Evolutionary conservation across 1,140 invertebrate genomes (phyloP).

Genomic region (Paramacrobiotus metropolitanus): DNA sequence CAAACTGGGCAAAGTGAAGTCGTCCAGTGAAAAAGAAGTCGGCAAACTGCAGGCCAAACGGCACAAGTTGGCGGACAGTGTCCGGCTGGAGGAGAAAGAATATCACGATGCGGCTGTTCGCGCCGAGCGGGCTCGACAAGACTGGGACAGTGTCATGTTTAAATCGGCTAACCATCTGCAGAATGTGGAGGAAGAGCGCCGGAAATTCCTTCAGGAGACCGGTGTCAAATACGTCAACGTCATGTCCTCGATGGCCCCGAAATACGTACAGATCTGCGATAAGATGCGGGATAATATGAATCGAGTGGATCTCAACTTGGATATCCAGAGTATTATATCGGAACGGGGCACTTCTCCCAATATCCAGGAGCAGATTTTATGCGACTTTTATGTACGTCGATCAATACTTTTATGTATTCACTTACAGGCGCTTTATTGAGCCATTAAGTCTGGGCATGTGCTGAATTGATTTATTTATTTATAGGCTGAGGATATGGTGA

Average conservation of each 20-base stretch:
- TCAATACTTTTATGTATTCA: background rate
- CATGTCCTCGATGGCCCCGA: background rate
- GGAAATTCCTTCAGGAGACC: slow-evolving; percentile 51
- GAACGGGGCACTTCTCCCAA: slow-evolving; percentile 32
- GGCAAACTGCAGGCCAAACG: slow-evolving; percentile 55
- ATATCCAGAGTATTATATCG: slow-evolving; percentile 39
- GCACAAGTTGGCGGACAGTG: slow-evolving; percentile 62
- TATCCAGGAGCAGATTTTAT: slow-evolving; percentile 51
- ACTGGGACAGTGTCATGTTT: slow-evolving; percentile 67
- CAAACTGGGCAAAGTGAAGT: slow-evolving; percentile 20
- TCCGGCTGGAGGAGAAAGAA: slow-evolving; percentile 69
- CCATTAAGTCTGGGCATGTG: background rate
- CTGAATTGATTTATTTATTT: background rate
- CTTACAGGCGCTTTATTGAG: background rate
- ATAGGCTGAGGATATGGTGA: slow-evolving; percentile 61
- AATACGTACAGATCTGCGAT: slow-evolving; percentile 35
- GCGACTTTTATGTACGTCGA: slow-evolving; percentile 51
- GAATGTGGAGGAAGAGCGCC: slow-evolving; percentile 61
- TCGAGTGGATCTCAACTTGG: slow-evolving; percentile 41
- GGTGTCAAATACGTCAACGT: slow-evolving; percentile 37
- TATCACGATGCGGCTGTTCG: slow-evolving; percentile 72
- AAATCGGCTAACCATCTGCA: slow-evolving; percentile 45
- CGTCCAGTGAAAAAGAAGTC: slow-evolving; percentile 39
- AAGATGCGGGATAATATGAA: slow-evolving; percentile 39
- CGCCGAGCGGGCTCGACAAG: slow-evolving; percentile 59